Conservation (phyloP, 2,888 invertebrate genomes). For the Argyresthia goedartella region DNA sequence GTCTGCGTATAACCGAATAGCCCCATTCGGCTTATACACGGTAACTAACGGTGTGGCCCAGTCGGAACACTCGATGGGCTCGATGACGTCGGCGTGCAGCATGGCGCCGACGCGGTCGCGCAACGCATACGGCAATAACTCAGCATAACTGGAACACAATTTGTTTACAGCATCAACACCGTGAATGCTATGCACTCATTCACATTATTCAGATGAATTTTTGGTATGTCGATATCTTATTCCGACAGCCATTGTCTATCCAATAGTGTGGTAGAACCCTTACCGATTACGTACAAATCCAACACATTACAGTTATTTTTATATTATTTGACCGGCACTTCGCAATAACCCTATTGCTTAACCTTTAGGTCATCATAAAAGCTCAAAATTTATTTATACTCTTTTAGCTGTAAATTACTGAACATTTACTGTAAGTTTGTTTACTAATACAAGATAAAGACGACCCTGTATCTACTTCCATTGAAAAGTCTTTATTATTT, state of each 20-base stretch:
- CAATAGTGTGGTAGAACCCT: background rate
- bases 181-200: background rate
- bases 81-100: background rate
- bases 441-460: slow-evolving; percentile 7
- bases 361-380: background rate
- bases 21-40: background rate
- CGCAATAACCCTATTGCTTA: background rate
- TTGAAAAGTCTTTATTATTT: slow-evolving; percentile 9
- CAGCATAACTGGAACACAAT: background rate
- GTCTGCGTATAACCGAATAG: background rate
- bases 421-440: background rate
- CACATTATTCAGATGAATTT: background rate
- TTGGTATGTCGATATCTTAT: background rate
- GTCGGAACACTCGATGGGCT: background rate
- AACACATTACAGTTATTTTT: background rate
- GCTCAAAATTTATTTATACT: background rate
- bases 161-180: background rate
- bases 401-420: background rate
- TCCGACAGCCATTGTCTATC: background rate
- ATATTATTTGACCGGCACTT: background rate
- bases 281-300: background rate
- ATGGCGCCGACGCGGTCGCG: background rate
- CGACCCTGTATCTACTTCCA: slow-evolving; percentile 19
- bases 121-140: background rate
- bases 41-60: background rate